phyloP scores from a whole-genome alignment of 2,888 invertebrate species.

The Teleiodes luculella region DNA sequence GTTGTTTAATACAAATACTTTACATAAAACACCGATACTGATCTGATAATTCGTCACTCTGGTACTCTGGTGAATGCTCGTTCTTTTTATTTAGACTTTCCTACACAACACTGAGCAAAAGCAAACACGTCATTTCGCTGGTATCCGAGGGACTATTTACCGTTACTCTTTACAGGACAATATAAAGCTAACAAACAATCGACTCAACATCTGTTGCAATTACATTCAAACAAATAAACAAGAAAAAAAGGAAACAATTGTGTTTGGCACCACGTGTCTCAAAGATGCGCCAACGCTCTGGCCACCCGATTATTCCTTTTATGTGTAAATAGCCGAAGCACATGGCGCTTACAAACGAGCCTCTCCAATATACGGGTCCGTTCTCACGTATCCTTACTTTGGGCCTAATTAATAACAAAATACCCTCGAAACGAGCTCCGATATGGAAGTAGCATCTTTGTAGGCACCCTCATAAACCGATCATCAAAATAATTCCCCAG shows the following conservation, averaged over 20 bases:
- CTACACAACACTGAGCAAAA: too few species aligned
- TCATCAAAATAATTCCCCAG: conserved; percentile 66
- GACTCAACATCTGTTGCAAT: conserved; percentile 58
- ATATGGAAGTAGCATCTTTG: conserved; percentile 68
- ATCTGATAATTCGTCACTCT: conserved; percentile 36
- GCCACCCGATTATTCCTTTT: conserved; percentile 37
- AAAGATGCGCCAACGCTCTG: conserved; percentile 48
- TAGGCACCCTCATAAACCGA: conserved; percentile 72
- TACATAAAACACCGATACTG: conserved; percentile 42
- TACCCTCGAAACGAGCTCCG: conserved; percentile 48
- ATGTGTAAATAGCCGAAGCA: conserved; percentile 57
- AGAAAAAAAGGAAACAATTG: conserved; percentile 52
- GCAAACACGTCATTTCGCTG: background rate
- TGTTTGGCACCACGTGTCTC: conserved; percentile 38
- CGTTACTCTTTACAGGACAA: conserved; percentile 3
- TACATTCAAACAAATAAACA: conserved; percentile 41
- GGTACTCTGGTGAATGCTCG: conserved; percentile 41
- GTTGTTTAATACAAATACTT: conserved; percentile 48
- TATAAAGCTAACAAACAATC: conserved; percentile 40
- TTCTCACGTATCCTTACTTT: conserved; percentile 70
- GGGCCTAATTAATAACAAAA: conserved; percentile 70
- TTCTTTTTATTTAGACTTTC: conserved; percentile 39
- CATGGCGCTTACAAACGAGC: conserved; percentile 50
- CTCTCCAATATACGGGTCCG: conserved; percentile 37
- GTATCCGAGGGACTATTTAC: background rate